Conservation (phyloP, 2,888 invertebrate species). For the Phorcus lineatus region DNA sequence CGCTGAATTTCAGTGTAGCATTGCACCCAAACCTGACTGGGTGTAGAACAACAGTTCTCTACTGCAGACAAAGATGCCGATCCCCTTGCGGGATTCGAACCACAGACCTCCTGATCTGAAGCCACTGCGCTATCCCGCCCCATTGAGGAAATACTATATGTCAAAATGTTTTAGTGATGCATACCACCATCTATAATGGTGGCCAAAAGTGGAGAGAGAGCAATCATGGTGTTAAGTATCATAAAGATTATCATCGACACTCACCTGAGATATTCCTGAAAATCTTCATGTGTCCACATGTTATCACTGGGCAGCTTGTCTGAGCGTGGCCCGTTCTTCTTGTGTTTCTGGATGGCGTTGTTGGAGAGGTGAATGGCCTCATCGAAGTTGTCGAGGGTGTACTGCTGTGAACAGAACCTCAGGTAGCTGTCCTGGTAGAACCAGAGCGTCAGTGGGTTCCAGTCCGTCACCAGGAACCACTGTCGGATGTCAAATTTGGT, state of each 20-base stretch:
- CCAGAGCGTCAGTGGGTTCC: conserved; percentile 93
- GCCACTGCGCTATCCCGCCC: background rate
- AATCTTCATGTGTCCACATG: conserved; percentile 89
- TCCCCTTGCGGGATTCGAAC: no score
- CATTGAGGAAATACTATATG: background rate
- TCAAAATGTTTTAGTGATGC: no score
- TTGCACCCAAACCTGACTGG: no score
- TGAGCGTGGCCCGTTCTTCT: conserved; percentile 79
- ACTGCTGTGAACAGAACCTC: conserved; percentile 86
- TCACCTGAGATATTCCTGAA: conserved; percentile 83
- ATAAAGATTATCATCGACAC: background rate
- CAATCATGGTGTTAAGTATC: no score
- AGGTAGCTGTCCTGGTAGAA: conserved; percentile 95
- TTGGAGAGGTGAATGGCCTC: conserved; percentile 92
- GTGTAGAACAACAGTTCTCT: no score
- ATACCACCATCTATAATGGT: no score
- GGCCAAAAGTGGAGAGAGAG: background rate
- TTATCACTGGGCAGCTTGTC: conserved; percentile 82
- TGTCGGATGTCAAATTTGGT: conserved; percentile 97
- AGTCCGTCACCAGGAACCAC: conserved; percentile 94
- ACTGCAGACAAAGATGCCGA: no score
- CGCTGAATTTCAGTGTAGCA: no score
- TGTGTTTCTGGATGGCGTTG: conserved; percentile 93
- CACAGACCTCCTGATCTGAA: background rate
- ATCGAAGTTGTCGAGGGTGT: conserved; percentile 89